Conservation (phyloP, 2,797 vertebrate species). For the Notolabrus celidotus region DNA sequence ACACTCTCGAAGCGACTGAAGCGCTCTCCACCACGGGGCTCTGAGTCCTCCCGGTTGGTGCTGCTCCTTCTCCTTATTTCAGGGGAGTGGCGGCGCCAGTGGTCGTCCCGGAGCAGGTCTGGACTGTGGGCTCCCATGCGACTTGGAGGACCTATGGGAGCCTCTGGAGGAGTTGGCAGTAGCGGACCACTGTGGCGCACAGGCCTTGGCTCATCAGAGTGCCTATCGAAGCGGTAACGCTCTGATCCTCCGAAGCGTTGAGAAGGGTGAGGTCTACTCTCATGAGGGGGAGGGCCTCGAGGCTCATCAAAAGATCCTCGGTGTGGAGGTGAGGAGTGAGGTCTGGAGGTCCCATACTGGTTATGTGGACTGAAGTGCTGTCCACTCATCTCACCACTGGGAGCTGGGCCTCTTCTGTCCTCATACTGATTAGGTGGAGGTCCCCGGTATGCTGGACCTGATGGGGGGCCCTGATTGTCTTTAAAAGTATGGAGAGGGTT, state of each 20-base stretch:
- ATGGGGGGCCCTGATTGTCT: conserved; percentile 73
- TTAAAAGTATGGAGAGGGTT: conserved; percentile 73
- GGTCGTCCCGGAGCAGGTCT: conserved; percentile 87
- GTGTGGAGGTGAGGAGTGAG: conserved; percentile 77
- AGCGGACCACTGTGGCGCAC: conserved; percentile 90
- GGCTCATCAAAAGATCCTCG: conserved; percentile 90
- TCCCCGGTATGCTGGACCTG: conserved; percentile 78
- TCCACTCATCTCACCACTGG: conserved; percentile 78
- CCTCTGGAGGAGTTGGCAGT: conserved; percentile 89
- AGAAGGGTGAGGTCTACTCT: conserved; percentile 71
- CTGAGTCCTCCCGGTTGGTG: conserved; percentile 85
- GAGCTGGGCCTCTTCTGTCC: conserved; percentile 85
- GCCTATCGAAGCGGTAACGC: conserved; percentile 89
- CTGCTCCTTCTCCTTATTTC: conserved; percentile 87
- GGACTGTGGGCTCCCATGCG: conserved; percentile 87
- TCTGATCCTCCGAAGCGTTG: conserved; percentile 85
- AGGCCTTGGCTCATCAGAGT: conserved; percentile 85
- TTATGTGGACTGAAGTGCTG: conserved; percentile 83
- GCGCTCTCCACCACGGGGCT: conserved; percentile 86
- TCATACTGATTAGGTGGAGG: conserved; percentile 88
- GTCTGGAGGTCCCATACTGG: conserved; percentile 79
- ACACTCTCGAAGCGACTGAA: conserved; percentile 89
- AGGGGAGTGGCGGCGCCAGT: conserved; percentile 85
- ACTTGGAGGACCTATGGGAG: conserved; percentile 72
- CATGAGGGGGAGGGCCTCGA: conserved; percentile 74